Percentiles rank a stretch among this genome's conserved stretches.
These are phyloP conservation scores for Melanogrammus aeglefinus DNA, from an alignment of 2,797 vertebrate genomes.

Conservation along the genomic window DNA sequence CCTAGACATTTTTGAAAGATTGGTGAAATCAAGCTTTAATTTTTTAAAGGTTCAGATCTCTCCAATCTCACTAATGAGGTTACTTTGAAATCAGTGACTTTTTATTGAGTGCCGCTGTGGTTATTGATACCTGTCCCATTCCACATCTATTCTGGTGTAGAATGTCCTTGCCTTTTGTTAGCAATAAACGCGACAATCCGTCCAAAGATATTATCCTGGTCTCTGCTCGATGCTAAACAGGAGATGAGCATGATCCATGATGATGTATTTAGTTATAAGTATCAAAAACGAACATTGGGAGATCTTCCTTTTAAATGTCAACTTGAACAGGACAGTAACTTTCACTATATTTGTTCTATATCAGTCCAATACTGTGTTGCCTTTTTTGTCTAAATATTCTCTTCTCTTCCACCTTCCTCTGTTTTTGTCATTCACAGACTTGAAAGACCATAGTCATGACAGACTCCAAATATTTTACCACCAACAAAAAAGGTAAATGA, in stretches of 20 bases:
- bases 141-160: no score
- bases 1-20: no score
- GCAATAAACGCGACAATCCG: background rate
- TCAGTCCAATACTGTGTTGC: background rate
- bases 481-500: conserved; percentile 93
- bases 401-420: background rate
- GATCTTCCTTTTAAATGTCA: background rate
- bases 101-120: no score
- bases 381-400: background rate
- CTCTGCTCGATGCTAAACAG: background rate
- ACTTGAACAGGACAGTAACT: background rate
- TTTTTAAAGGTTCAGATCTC: no score
- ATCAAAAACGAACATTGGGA: background rate
- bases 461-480: conserved; percentile 99
- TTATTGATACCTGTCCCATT: no score
- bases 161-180: background rate
- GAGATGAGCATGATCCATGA: background rate
- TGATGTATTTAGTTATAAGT: background rate
- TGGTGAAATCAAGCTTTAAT: no score
- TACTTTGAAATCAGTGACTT: no score
- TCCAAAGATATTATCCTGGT: background rate
- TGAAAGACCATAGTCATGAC: conserved; percentile 84
- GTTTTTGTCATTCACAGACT: conserved; percentile 49
- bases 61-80: no score
- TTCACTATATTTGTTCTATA: background rate